Base-by-base conservation (phyloP, 1,140 invertebrate genomes). In the Dendroctonus ponderosae region DNA sequence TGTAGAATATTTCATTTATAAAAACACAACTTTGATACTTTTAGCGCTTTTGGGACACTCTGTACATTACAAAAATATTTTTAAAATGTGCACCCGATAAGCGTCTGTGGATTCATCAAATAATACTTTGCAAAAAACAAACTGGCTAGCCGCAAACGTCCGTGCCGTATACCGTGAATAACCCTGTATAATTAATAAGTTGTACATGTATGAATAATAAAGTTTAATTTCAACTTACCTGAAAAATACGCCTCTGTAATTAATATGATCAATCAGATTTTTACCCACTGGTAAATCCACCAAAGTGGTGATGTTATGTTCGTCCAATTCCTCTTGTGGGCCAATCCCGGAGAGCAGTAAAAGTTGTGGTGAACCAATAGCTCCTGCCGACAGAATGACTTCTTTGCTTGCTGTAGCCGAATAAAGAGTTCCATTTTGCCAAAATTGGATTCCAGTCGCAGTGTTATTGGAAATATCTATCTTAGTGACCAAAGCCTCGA, bases 281-380 rank as follows among this genome's bases (percentile, higher is more conserved):
- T 85, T 82, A 0, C 91, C 91, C 6, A 87, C 85, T 0, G 87
- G 89, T 38, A 87, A 81, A 75, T 92, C 84, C n/a, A 87, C 80
- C 3, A 89, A 81, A 41, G 89, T 81, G 0, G 82, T 81, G 0
- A 91, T 84, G 0, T 85, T 85, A 3, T 87, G 77, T 57, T 88
- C 79, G 49, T 82, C 54, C 5, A 94, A 78, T 74, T 94, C 88
- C 9, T 85, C 74, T 12, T 77, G 80, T 0, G 90, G 89, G n/a
- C 92, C 92, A 5, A 94, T 80, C 5, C 92, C 93, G n/a, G 91
- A 93, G 0, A 94, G 79, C 88, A 94, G 89, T 42, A 95, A 80
- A 1, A 95, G 70, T 72, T 93, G 90, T 0, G 91, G 91, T 0
- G 86, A 85, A 8, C 84, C 87, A 37, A 93, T 85, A 1, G 89